phyloP scores from a whole-genome alignment of 1,140 invertebrate genomes.

The Eupristina koningsbergeri region DNA sequence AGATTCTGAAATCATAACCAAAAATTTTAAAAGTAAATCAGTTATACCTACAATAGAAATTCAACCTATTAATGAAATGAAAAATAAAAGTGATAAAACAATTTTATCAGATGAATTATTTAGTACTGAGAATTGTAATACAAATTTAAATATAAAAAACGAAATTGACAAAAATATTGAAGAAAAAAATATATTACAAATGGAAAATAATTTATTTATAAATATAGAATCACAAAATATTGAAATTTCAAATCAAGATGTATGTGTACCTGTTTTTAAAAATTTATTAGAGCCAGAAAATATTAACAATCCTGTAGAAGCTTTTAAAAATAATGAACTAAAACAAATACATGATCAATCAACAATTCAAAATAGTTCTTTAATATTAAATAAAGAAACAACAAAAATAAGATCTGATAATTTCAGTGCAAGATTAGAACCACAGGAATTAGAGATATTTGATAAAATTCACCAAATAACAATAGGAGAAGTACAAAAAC shows the following conservation, averaged over 20 bases:
- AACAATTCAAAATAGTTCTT: neutral
- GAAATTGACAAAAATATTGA: neutral
- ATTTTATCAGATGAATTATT: neutral
- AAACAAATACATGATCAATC: neutral
- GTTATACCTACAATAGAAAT: neutral
- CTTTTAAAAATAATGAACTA: neutral
- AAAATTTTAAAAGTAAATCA: neutral
- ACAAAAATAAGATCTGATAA: slow-evolving; percentile 28
- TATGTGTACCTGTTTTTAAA: neutral
- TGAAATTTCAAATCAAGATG: neutral
- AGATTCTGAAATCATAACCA: neutral
- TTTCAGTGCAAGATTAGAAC: slow-evolving; percentile 48
- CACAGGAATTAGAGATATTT: slow-evolving; percentile 4
- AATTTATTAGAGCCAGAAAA: slow-evolving; percentile 21
- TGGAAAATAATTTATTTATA: neutral
- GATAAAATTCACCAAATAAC: neutral
- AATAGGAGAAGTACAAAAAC: neutral
- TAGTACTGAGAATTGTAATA: neutral
- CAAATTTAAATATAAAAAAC: neutral
- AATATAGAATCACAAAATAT: neutral
- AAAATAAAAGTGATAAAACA: neutral
- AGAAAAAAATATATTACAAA: slow-evolving; percentile 1
- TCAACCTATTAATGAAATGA: neutral
- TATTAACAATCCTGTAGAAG: neutral
- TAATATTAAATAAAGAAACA: slow-evolving; percentile 5